Evolutionary conservation across 1,140 invertebrate species (phyloP).

Genomic region (Drosophila littoralis): DNA sequence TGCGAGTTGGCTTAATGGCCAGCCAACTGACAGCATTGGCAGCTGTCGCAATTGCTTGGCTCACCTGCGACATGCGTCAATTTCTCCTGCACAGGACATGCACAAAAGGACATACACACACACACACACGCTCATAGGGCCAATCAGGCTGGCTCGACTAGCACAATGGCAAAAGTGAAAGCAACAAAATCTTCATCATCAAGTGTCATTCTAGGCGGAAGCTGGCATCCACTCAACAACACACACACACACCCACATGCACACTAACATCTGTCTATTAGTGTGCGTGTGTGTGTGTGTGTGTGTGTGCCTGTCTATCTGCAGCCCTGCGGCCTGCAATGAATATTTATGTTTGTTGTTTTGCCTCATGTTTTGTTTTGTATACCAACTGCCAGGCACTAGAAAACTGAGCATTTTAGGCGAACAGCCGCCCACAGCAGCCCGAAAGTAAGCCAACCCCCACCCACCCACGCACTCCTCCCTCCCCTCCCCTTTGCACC

Average conservation of each 20-base stretch:
- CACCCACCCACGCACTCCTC: not conserved
- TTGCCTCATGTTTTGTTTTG: constrained; percentile 59
- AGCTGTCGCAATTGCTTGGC: constrained; percentile 37
- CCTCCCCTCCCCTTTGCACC: not conserved
- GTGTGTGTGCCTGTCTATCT: constrained; percentile 26
- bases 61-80: constrained; percentile 35
- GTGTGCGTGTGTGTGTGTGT: constrained; percentile 33
- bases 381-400: constrained; percentile 35
- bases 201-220: constrained; percentile 81
- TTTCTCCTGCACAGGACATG: constrained; percentile 34
- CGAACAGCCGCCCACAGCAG: not conserved
- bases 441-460: not conserved
- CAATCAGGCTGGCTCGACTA: constrained; percentile 38
- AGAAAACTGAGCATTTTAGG: constrained; percentile 31
- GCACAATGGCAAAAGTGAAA: constrained; percentile 74
- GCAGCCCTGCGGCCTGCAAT: constrained; percentile 50
- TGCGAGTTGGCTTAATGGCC: constrained; percentile 50
- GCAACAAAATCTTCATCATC: constrained; percentile 83
- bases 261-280: constrained; percentile 51
- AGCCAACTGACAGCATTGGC: constrained; percentile 19
- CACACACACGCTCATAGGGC: constrained; percentile 10
- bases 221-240: constrained; percentile 60
- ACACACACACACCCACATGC: not conserved
- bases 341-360: constrained; percentile 78
- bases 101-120: not conserved